phyloP scores from a whole-genome alignment of 2,797 vertebrate species.

The Anisognathus igniventris region DNA sequence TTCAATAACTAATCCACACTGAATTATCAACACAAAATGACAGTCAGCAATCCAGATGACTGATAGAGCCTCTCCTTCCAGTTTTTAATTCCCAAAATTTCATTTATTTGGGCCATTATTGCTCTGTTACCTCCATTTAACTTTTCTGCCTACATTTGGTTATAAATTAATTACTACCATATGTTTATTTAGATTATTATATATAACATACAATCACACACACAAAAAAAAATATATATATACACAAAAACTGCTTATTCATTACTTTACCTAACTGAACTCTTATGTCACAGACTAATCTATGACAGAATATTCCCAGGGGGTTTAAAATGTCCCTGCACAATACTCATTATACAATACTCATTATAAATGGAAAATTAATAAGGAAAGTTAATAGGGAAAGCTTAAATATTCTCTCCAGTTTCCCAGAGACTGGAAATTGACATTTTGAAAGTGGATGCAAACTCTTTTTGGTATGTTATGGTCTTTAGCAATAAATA shows the following conservation, averaged over 20 bases:
- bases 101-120: neutral
- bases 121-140: neutral
- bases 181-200: neutral
- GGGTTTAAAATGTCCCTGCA: constrained; percentile 38
- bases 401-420: constrained; percentile 51
- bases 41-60: neutral
- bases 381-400: constrained; percentile 31
- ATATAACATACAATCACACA: neutral
- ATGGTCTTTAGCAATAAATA: constrained; percentile 45
- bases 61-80: neutral
- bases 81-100: neutral
- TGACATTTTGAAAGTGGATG: constrained; percentile 40
- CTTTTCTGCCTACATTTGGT: neutral
- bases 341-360: constrained; percentile 27
- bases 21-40: neutral
- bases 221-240: fast-evolving
- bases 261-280: constrained; percentile 41
- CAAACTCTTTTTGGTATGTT: constrained; percentile 27
- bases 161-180: neutral
- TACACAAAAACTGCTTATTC: neutral
- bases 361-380: constrained; percentile 68
- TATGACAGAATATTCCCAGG: constrained; percentile 3
- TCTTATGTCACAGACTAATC: constrained; percentile 53
- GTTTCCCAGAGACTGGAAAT: constrained; percentile 6
- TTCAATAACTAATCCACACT: neutral